Evolutionary conservation across 2,797 vertebrate genomes (phyloP), one percentile per base, ranked within the genome.

Genomic region (Neopelma chrysocephalum): DNA sequence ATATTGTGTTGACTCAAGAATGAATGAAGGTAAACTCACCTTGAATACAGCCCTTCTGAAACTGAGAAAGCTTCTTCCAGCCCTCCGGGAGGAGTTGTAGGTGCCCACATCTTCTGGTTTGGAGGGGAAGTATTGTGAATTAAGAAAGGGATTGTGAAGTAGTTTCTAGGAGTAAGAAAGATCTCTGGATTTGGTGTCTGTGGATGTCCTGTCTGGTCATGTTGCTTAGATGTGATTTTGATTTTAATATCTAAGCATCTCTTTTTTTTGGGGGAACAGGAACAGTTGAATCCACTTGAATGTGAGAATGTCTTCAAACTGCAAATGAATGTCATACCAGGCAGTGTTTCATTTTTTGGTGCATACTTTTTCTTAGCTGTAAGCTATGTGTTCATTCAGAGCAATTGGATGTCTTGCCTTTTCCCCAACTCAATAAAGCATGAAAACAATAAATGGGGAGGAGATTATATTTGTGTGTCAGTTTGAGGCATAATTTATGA

Each of bases 221-320:
- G 12, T 78, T 88, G 11, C 36, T 89, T 78, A 57, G 65, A 56
- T 58, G 19, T 60, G 12, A 54, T 57, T 80, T 83, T 56, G 10
- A 42, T 54, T 80, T 81, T 85, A 40, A 23, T 88, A 90, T 83
- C 53, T 83, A 80, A 81, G 15, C 38, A 31, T 75, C 27, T 88
- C 20, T 40, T 42, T 70, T 70, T 68, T 13, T 1, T 0, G 1
- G 4, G 22, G 3, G 15, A 32, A 2, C 3, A 14, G 11, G 3
- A 70, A 11, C 29, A 51, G 17, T 32, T 86, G 57, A 80, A 93
- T 78, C n/a, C 25, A 4, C 20, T 53, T 75, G 40, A 47, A 50
- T 66, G 12, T 56, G 45, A 43, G 17, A 61, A 7, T 69, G 7
- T 53, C 11, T 87, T 81, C 12, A 5, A 87, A 57, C 58, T 78